Percentiles rank a stretch among this genome's conserved stretches.
These are phyloP conservation scores for Coelinius sp. DNA, from an alignment of 2,888 invertebrate genomes.

Conservation along the genomic window DNA sequence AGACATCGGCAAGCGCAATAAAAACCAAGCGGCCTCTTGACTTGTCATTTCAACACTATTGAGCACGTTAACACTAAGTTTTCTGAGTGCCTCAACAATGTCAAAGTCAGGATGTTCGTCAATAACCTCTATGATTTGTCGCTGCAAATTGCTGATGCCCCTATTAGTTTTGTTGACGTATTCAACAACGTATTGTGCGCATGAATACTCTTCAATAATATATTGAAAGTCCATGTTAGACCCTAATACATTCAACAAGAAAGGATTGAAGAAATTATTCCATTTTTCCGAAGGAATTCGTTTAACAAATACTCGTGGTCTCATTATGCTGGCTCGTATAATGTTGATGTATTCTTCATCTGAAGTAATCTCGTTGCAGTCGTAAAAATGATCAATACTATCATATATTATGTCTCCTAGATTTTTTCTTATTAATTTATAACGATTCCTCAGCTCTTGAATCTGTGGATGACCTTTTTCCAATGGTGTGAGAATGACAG, in stretches of 20 bases:
- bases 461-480: slow-evolving; percentile 30
- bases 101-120: slow-evolving; percentile 63
- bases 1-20: background rate
- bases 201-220: slow-evolving; percentile 46
- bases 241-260: slow-evolving; percentile 43
- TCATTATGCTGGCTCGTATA: slow-evolving; percentile 47
- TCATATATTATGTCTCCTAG: slow-evolving; percentile 21
- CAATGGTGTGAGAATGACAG: slow-evolving; percentile 51
- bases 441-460: slow-evolving; percentile 26
- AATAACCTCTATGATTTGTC: slow-evolving; percentile 44
- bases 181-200: slow-evolving; percentile 51
- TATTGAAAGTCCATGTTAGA: slow-evolving; percentile 51
- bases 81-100: slow-evolving; percentile 53
- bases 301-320: slow-evolving; percentile 47
- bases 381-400: slow-evolving; percentile 16
- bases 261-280: slow-evolving; percentile 51
- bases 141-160: slow-evolving; percentile 52
- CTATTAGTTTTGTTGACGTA: slow-evolving; percentile 53
- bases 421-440: background rate
- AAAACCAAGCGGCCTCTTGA: slow-evolving; percentile 24
- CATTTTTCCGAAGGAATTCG: slow-evolving; percentile 43
- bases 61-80: slow-evolving; percentile 33
- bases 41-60: slow-evolving; percentile 21
- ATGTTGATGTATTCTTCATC: slow-evolving; percentile 52
- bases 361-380: slow-evolving; percentile 22